phyloP scores from a whole-genome alignment of 2,888 invertebrate species.

The Lobophora halterata region DNA sequence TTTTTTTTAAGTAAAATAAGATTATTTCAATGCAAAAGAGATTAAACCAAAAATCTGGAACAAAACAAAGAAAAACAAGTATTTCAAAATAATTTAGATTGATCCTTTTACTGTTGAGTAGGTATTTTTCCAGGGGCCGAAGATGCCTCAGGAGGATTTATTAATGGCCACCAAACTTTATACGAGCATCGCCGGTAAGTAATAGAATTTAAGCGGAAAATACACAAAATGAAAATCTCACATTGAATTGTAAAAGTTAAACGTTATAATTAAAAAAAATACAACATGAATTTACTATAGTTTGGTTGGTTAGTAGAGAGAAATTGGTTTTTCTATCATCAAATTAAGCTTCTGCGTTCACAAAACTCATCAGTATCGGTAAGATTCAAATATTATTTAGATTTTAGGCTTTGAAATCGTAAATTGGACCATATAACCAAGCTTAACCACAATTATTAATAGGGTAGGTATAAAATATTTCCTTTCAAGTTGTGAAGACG shows the following conservation, averaged over 20 bases:
- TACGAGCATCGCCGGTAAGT: conserved; percentile 47
- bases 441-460: neutral
- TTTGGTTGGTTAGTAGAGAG: no score
- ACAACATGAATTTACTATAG: no score
- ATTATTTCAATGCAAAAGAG: no score
- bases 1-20: no score
- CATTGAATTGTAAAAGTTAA: no score
- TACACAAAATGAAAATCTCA: conserved; percentile 11
- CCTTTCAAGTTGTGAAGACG: conserved; percentile 26
- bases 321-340: no score
- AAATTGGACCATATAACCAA: neutral
- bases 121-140: conserved; percentile 67
- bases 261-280: no score
- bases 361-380: no score
- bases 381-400: no score
- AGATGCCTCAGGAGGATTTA: conserved; percentile 61
- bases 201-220: conserved; percentile 29
- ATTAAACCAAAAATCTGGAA: neutral
- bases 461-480: no score
- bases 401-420: no score
- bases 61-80: conserved; percentile 50
- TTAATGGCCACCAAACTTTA: conserved; percentile 66
- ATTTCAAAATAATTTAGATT: conserved; percentile 61
- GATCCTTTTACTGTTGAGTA: conserved; percentile 63
- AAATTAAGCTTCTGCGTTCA: no score